Percentiles rank a stretch among this genome's conserved stretches.
phyloP scores from a whole-genome alignment of 2,888 invertebrate genomes.

The Acanthococcus lagerstroemiae region DNA sequence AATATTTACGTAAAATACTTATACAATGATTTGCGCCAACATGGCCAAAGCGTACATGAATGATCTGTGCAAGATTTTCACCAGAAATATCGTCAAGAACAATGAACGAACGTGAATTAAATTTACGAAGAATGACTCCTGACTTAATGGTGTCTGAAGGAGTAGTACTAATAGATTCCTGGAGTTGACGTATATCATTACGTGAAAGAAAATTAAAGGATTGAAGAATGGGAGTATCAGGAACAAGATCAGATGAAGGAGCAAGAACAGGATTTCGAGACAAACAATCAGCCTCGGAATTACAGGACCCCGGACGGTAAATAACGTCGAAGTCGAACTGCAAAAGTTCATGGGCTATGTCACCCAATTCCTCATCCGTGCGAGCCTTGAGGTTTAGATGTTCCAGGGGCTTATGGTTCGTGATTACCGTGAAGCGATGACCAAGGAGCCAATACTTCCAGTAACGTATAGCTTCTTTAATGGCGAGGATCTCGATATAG shows the following conservation, averaged over 20 bases:
- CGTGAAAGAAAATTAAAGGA: not conserved
- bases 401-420: constrained; percentile 34
- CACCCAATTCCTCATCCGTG: constrained; percentile 35
- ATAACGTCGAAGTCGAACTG: constrained; percentile 35
- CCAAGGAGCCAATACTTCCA: constrained; percentile 32
- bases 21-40: constrained; percentile 4
- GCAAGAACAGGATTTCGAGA: constrained; percentile 34
- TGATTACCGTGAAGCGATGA: constrained; percentile 10
- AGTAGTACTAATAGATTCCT: not conserved
- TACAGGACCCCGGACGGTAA: constrained; percentile 34
- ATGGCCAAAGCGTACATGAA: constrained; percentile 2
- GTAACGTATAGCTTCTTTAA: constrained; percentile 30
- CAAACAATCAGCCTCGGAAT: constrained; percentile 35
- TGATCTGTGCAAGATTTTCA: not conserved
- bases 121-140: not conserved
- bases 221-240: not conserved
- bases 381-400: constrained; percentile 34
- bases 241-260: not conserved
- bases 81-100: not conserved
- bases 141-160: not conserved
- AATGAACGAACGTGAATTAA: not conserved
- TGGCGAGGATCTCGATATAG: constrained; percentile 28
- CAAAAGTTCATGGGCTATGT: constrained; percentile 35
- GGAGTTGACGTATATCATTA: not conserved
- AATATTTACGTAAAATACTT: not conserved